These are phyloP conservation scores for Dryoscopus gambensis DNA, from an alignment of 2,113 vertebrate species.

Conservation along the genomic window DNA sequence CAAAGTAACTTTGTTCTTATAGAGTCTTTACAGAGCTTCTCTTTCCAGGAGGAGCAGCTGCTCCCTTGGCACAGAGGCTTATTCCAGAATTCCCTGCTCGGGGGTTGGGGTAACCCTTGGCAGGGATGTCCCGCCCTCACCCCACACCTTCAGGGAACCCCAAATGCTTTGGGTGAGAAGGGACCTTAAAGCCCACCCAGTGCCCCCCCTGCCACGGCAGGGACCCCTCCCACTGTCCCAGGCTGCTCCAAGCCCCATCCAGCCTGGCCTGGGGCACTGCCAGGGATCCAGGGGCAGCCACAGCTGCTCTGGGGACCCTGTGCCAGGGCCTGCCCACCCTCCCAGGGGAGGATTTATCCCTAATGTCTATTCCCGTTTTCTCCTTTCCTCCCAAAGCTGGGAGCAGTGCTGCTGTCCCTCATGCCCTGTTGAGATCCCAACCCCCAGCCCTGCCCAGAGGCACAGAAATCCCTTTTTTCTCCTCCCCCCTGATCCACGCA, in stretches of 20 bases:
- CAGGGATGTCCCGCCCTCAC: too few species aligned
- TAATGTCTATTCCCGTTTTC: accelerated
- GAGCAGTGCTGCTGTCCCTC: not conserved
- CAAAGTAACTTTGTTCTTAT: not conserved
- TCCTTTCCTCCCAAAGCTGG: not conserved
- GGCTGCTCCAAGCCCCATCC: not conserved
- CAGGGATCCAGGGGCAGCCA: not conserved
- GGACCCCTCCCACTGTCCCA: not conserved
- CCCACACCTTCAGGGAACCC: not conserved
- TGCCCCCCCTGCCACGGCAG: not conserved
- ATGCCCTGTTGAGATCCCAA: accelerated
- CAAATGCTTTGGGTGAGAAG: not conserved
- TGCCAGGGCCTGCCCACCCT: not conserved
- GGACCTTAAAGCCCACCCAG: accelerated
- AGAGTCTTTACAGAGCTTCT: not conserved
- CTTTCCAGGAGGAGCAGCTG: not conserved
- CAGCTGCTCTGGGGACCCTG: not conserved
- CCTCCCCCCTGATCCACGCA: accelerated
- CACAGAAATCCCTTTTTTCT: not conserved
- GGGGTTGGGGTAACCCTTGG: not conserved
- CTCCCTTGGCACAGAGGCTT: not conserved
- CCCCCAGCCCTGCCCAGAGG: not conserved
- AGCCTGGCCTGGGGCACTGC: not conserved
- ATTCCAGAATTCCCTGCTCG: accelerated
- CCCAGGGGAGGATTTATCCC: not conserved